Base-by-base conservation (phyloP, 2,797 vertebrate species). In the Aulostomus chinensis region DNA sequence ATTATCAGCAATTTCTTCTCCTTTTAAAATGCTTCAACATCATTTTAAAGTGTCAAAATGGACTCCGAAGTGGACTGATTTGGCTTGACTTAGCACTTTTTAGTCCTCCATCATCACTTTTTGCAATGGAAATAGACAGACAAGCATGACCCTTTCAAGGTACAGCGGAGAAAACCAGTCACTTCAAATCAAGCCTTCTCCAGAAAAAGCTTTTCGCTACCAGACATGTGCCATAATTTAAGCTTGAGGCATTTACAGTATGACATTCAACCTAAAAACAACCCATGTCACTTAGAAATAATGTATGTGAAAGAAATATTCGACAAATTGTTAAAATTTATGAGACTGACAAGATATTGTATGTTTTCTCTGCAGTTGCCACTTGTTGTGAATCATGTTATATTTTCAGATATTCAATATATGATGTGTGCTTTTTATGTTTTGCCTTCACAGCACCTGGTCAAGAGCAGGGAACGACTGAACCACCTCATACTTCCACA, bases 1-100 rank as follows among this genome's bases (percentile, higher is more conserved):
- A 14, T 22, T 47, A 58, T 77, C 71, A 75, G 65, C 65, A 69
- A 48, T 69, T 49, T 54, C 33, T 39, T 3, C 12, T 13, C 1
- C 1, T 37, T 50, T 26, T 45, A 10, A 65, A 40, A 33, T 4
- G 43, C 43, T 63, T 37, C 6, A 43, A 2, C 54, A 58, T 64
- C 28, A 40, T 22, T 34, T 14, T 2, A 17, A 20, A 49, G 4
- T 34, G n/a, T 67, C 63, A 64, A 22, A 48, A 65, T 37, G 39
- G 46, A 34, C 31, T 28, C 16, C 31, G 10, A 45, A 0, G 16
- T 14, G 9, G 30, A 22, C 28, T 12, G 24, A 13, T 68, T 37
- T 13, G n/a, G 5, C 39, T 33, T 9, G 31, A 42, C 22, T 35
- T 15, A 3, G 45, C 65, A 53, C 20, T 46, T 73, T 61, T 47